A percentile compares a stretch with the other conserved stretches of the same genome.
phyloP scores from a whole-genome alignment of 2,888 invertebrate species.

The Drosophila atroscutellata region DNA sequence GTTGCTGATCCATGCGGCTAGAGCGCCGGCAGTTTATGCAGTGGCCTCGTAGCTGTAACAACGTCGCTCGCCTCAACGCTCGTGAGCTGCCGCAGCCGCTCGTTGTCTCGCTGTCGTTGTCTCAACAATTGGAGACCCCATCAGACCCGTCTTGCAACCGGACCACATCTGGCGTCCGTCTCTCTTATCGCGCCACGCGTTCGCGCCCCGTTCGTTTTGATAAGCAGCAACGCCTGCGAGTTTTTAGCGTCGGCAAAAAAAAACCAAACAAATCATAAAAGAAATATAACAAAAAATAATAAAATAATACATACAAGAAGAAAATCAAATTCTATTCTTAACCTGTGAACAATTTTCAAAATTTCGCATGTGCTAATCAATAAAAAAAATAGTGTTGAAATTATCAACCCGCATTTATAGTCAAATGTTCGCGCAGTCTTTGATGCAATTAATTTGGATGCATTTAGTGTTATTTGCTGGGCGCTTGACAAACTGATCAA shows the following conservation, averaged over 20 bases:
- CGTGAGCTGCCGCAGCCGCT: constrained; percentile 48
- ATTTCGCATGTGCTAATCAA: constrained; percentile 59
- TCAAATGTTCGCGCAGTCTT: constrained; percentile 14
- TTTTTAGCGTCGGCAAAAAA: constrained; percentile 58
- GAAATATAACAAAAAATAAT: neutral
- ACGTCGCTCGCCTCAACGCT: constrained; percentile 66
- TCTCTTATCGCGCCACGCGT: constrained; percentile 69
- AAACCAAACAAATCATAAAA: neutral
- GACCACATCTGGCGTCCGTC: constrained; percentile 29
- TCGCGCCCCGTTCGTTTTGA: constrained; percentile 50
- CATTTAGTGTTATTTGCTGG: constrained; percentile 43
- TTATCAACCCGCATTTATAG: constrained; percentile 30
- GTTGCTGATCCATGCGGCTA: constrained; percentile 33
- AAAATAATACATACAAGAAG: neutral
- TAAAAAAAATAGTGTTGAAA: constrained; percentile 41
- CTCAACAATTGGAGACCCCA: constrained; percentile 1
- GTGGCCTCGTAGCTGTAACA: constrained; percentile 79
- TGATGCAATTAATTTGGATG: constrained; percentile 52
- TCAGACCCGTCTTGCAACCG: constrained; percentile 11
- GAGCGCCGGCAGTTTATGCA: constrained; percentile 76
- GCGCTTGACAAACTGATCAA: constrained; percentile 64
- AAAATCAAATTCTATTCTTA: constrained; percentile 9
- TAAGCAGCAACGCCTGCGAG: constrained; percentile 48
- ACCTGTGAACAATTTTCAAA: constrained; percentile 52
- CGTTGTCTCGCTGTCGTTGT: constrained; percentile 20